Base-by-base conservation (phyloP, 2,888 invertebrate species). In the Apocheima hispidaria region DNA sequence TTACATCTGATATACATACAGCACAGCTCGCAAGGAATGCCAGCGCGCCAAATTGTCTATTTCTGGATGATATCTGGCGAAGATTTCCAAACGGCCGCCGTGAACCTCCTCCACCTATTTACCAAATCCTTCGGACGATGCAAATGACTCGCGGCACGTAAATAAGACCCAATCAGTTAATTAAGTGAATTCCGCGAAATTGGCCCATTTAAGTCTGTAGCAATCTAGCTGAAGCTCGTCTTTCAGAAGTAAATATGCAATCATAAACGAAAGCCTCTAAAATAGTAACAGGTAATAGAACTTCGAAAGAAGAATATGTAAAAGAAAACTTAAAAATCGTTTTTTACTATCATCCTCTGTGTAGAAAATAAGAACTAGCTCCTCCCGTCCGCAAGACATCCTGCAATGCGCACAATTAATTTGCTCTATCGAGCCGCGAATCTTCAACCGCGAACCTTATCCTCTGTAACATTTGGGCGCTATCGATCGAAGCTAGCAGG, bases 401-500 rank as follows among this genome's bases (percentile, higher is more conserved):
- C 59, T 53, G 49, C 41, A 60, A 35, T 53, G 49, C 49, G 53
- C 26, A 35, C 46, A 41, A 40, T 59, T 21, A 49, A 53, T 53
- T 3, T 14, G 28, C 14, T 16, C 20, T 18, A 26, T 43, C 20
- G 41, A 38, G 33, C 16, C n/a, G 20, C 40, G 20, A 12, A 53
- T 28, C 35, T 40, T 36, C 46, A 21, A 51, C 40, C 23, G 38
- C 60, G 36, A 20, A 51, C 33, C 23, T 33, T 18, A 38, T 16
- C n/a, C 44, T 6, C 38, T 48, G 58, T 12, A 18, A 21, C 46
- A 43, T 52, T 59, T 20, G 49, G 20, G 21, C 23, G 28, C 38
- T 63, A 70, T 70, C 66, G 70, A 68, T 66, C 67, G 59, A 49
- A 33, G 63, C 54, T 60, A 54, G 59, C 59, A 62, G 62, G 62